These are phyloP conservation scores for Cryptus viduatorius DNA, from an alignment of 2,888 invertebrate species.

Conservation along the genomic window DNA sequence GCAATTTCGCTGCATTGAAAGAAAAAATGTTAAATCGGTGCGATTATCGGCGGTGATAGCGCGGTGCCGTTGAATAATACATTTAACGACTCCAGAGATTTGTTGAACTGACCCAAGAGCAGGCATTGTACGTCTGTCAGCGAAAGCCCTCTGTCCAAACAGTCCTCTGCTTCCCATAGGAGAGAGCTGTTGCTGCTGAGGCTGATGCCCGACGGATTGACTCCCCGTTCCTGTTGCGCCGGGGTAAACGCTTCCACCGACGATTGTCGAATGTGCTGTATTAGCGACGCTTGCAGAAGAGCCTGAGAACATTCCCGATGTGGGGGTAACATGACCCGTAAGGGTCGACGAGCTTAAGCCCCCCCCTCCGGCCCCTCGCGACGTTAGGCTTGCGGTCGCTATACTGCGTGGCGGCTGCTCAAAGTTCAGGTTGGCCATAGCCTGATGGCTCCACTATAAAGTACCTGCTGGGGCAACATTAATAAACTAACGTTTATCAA, in stretches of 20 bases:
- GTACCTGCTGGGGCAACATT: conserved; percentile 76
- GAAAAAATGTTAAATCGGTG: background rate
- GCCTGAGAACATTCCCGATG: conserved; percentile 88
- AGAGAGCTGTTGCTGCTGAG: conserved; percentile 86
- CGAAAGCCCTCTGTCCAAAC: conserved; percentile 93
- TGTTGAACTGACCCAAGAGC: conserved; percentile 85
- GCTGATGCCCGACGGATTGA: conserved; percentile 83
- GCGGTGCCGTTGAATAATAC: background rate
- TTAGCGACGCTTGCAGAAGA: conserved; percentile 83
- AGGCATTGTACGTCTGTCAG: conserved; percentile 90
- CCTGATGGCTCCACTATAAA: conserved; percentile 86
- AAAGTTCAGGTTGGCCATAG: conserved; percentile 97
- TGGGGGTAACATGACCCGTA: conserved; percentile 92
- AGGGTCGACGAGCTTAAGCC: conserved; percentile 87
- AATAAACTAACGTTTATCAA: conserved; percentile 61
- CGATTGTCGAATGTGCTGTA: conserved; percentile 82
- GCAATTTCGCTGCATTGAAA: background rate
- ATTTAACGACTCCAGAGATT: background rate
- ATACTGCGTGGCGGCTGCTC: conserved; percentile 95
- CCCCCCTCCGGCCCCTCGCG: conserved; percentile 89
- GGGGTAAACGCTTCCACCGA: conserved; percentile 83
- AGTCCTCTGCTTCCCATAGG: conserved; percentile 88
- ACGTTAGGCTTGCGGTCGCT: conserved; percentile 91
- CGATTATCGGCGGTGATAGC: background rate
- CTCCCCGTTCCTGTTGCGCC: conserved; percentile 82